Base-by-base conservation (phyloP, 2,797 vertebrate species). In the Adelosebastes latens region DNA sequence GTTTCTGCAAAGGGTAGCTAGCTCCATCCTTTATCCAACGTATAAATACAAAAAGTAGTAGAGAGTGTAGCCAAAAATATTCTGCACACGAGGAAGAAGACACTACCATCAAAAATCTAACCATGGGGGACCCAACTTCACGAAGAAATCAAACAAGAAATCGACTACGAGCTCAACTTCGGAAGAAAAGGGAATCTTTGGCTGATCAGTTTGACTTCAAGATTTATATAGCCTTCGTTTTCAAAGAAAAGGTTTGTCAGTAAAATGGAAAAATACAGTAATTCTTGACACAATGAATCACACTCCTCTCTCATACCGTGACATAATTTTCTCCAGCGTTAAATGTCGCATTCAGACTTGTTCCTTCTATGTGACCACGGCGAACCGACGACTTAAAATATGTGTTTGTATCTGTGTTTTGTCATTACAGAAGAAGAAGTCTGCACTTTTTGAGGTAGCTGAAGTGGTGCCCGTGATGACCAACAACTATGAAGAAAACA, bases 141-240 rank as follows among this genome's bases (percentile, higher is more conserved):
- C 97, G 99, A 95, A 97, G 98, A 97, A 99, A 98, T 96, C 98
- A 99, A 96, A 98, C 98, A 95, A 96, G 99, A 97, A 99, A 98
- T 96, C 97, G 99, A 96, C 98, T 99, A 94, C 97, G 99, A 94
- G 98, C 98, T 97, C 99, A 99, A 95, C 97, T 99, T 95, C 97
- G 98, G 94, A 99, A 99, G 97, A 99, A 99, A 97, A 98, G 98
- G 96, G 99, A 99, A 95, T 99, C 98, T 96, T 96, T 99, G 97
- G 99, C 99, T 95, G 98, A 99, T 96, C 99, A 99, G 98, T 99
- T 99, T 96, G 99, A 99, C 96, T 99, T 99, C 97, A 99, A 99
- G 97, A 99, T 99, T 97, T 99, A 99, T 95, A 97, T 99, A 96
- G 99, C 99, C 96, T 99, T 99, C 94, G 98, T 99, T 93, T 99